Conservation (phyloP, 1,140 invertebrate species). For the Conopomorpha cramerella region DNA sequence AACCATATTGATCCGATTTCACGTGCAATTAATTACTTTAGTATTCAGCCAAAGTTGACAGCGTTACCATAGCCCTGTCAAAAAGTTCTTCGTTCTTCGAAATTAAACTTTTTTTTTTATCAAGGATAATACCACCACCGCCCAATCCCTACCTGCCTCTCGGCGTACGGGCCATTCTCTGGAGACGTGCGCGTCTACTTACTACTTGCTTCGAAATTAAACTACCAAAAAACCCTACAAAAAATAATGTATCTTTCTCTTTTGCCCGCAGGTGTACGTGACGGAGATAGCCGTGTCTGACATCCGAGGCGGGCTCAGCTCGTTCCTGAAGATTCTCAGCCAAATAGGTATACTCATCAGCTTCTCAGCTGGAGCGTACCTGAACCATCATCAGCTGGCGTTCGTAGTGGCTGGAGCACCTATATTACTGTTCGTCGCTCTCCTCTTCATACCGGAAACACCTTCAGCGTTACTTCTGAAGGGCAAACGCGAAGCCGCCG, state of each 20-base stretch:
- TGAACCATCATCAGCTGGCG: conserved; percentile 82
- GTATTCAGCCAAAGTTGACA: too few species aligned
- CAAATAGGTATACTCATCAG: conserved; percentile 83
- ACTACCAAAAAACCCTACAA: not conserved
- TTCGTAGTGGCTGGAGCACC: conserved; percentile 76
- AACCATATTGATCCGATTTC: too few species aligned
- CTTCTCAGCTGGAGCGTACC: conserved; percentile 78
- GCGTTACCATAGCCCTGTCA: too few species aligned
- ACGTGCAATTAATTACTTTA: too few species aligned
- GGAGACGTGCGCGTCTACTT: too few species aligned
- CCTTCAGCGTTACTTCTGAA: conserved; percentile 78
- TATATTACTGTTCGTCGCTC: conserved; percentile 68
- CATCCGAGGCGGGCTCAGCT: conserved; percentile 82
- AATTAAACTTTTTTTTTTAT: too few species aligned
- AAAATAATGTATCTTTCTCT: conserved; percentile 4
- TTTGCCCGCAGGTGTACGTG: conserved; percentile 76
- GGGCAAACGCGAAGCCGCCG: conserved; percentile 78
- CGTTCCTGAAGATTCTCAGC: conserved; percentile 82
- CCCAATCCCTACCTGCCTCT: too few species aligned
- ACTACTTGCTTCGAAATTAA: too few species aligned
- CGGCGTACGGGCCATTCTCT: too few species aligned
- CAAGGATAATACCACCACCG: too few species aligned
- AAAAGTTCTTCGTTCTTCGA: too few species aligned
- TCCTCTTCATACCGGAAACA: conserved; percentile 80
- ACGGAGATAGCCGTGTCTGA: conserved; percentile 88